phyloP scores from a whole-genome alignment of 2,113 vertebrate species.

The Onychorhynchus coronatus region DNA sequence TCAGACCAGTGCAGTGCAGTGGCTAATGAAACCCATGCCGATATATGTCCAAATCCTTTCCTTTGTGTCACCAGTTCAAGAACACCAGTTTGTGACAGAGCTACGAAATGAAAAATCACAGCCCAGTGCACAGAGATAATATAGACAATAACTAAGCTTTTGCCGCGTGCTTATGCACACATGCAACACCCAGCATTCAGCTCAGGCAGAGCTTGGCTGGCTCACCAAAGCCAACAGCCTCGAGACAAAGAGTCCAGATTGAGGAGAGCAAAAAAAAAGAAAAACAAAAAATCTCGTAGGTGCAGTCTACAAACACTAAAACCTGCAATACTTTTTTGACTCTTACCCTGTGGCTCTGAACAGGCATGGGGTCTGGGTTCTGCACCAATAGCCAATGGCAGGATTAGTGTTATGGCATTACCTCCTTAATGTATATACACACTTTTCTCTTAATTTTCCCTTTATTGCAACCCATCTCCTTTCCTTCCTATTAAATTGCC shows the following conservation, averaged over 20 bases:
- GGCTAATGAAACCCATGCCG: constrained; percentile 61
- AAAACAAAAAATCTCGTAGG: not conserved
- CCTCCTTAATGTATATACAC: not conserved
- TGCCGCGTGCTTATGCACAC: constrained; percentile 27
- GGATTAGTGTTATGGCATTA: not conserved
- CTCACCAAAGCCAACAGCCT: not conserved
- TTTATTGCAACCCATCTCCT: not conserved
- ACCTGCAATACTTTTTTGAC: not conserved
- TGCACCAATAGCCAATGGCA: not conserved
- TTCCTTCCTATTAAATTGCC: not conserved
- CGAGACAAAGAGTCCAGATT: not conserved
- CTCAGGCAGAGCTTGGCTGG: constrained; percentile 4
- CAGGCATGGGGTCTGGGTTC: not conserved
- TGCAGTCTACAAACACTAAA: not conserved
- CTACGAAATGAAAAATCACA: constrained; percentile 66
- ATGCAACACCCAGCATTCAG: constrained; percentile 9
- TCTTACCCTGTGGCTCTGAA: not conserved
- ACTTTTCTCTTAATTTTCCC: not conserved
- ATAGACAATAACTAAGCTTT: constrained; percentile 60
- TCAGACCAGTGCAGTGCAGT: constrained; percentile 42
- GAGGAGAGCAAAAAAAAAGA: not conserved
- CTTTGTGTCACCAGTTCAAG: constrained; percentile 61
- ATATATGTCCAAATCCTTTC: constrained; percentile 58
- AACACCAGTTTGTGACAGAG: constrained; percentile 64
- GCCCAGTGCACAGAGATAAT: constrained; percentile 68